Evolutionary conservation across 2,888 invertebrate genomes (phyloP), one percentile per base, ranked within the genome.

Genomic region (Dendrolimus houi): DNA sequence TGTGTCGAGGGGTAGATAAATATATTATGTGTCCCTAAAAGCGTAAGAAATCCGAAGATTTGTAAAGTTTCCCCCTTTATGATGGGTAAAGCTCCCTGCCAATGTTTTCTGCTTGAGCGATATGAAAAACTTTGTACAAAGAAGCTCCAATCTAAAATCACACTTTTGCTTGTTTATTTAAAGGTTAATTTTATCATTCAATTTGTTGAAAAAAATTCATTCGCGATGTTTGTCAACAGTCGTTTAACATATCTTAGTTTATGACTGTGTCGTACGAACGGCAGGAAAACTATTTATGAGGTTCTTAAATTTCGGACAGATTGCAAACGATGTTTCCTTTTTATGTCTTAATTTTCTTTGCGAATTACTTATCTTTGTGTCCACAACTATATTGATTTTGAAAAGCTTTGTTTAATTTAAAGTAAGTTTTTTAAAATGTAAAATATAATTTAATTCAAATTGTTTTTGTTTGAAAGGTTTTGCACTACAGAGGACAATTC

Each of bases 51-150:
- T 89, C 79, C 85, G 75, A 79, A 88, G 84, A 89, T 88, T 88
- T 89, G 85, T 87, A 87, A 90, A 89, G 78, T 89, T 87, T 85
- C 77, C 87, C 87, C 87, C 77, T 87, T 87, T 88, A 88, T 86
- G 87, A 87, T 77, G 81, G 78, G 79, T 75, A 75, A 86, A 85
- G 81, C 79, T 72, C 83, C 75, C 75, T 72, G 77, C 80, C 84
- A 77, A 87, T 86, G 87, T 87, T 85, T 86, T 85, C 81, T 75
- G 79, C 79, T 75, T 74, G 75, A 77, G 75, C 72, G 83, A 87
- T 85, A 86, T 87, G 86, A 87, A 86, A 87, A 88, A 88, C 81
- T 85, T 87, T 77, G 71, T 75, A 64, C 67, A 56, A 52, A 60
- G 29, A 55, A 40, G 13, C 12, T 61, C 54, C 56, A 59, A 61